phyloP scores from a whole-genome alignment of 1,140 invertebrate species.

The Trachelipus rathkii region DNA sequence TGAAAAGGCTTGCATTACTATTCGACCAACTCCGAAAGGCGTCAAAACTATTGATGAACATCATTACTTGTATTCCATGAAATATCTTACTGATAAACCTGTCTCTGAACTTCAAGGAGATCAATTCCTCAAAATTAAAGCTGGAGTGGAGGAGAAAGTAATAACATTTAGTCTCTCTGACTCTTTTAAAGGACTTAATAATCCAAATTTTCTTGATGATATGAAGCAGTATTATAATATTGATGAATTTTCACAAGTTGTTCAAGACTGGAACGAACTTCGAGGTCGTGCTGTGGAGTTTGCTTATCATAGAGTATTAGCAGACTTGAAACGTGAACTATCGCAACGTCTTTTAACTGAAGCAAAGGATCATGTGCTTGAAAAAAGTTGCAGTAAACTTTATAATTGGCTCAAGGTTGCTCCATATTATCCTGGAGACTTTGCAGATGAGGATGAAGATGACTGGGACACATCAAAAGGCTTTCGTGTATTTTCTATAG shows the following conservation, averaged over 20 bases:
- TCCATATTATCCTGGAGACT: constrained; percentile 67
- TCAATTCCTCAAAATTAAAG: constrained; percentile 77
- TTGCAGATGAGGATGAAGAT: constrained; percentile 74
- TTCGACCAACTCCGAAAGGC: constrained; percentile 83
- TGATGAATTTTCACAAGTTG: constrained; percentile 93
- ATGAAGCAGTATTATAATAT: constrained; percentile 83
- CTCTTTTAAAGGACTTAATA: constrained; percentile 64
- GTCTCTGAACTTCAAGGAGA: constrained; percentile 83
- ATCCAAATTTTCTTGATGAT: constrained; percentile 77
- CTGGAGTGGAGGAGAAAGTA: constrained; percentile 83
- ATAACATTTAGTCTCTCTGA: constrained; percentile 69
- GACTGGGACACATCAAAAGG: constrained; percentile 84
- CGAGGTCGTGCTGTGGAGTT: constrained; percentile 80
- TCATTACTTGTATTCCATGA: constrained; percentile 80
- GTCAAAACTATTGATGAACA: constrained; percentile 90
- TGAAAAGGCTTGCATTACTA: constrained; percentile 77
- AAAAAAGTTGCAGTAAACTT: constrained; percentile 74
- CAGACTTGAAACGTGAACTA: constrained; percentile 83
- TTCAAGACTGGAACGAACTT: constrained; percentile 93
- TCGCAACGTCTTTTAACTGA: constrained; percentile 74
- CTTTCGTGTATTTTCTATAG: constrained; percentile 77
- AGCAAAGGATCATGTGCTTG: constrained; percentile 82
- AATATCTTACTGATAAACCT: constrained; percentile 93
- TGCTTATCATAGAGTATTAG: constrained; percentile 82
- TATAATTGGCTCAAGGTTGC: constrained; percentile 89